Evolutionary conservation across 2,113 vertebrate genomes (phyloP).

Genomic region (Acinonyx jubatus): DNA sequence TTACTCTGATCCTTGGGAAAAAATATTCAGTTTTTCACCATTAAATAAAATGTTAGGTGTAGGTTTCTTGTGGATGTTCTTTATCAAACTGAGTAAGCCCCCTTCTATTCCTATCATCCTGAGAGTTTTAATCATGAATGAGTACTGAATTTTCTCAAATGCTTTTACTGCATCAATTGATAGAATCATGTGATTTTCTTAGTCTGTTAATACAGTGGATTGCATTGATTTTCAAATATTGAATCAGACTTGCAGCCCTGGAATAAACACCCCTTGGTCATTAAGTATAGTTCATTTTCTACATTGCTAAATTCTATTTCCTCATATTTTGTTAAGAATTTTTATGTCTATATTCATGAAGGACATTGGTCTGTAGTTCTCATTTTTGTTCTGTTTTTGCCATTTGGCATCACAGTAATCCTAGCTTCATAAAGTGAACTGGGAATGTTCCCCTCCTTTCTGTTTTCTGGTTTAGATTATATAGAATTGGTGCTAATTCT

Average conservation of each 20-base stretch:
- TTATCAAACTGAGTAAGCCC: not conserved
- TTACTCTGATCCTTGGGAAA: not conserved
- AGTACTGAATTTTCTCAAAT: not conserved
- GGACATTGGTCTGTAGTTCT: not conserved
- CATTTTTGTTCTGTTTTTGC: not conserved
- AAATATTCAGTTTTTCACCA: not conserved
- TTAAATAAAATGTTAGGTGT: not conserved
- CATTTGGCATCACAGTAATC: not conserved
- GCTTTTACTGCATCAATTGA: not conserved
- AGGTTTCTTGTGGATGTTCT: not conserved
- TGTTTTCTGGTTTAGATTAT: not conserved
- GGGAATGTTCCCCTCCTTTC: not conserved
- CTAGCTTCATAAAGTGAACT: not conserved
- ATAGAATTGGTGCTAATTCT: not conserved
- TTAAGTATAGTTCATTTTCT: not conserved
- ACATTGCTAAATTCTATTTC: not conserved
- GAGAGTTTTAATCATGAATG: not conserved
- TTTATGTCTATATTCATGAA: not conserved
- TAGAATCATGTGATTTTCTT: not conserved
- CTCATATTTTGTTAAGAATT: not conserved
- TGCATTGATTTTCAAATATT: constrained; percentile 3
- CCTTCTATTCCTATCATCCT: not conserved
- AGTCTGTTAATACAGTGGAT: not conserved
- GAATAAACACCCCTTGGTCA: not conserved
- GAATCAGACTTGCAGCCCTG: not conserved